A percentile compares a stretch with the other conserved stretches of the same genome.
Conservation (phyloP, 2,888 invertebrate species). For the Meteorus cinctellus region DNA sequence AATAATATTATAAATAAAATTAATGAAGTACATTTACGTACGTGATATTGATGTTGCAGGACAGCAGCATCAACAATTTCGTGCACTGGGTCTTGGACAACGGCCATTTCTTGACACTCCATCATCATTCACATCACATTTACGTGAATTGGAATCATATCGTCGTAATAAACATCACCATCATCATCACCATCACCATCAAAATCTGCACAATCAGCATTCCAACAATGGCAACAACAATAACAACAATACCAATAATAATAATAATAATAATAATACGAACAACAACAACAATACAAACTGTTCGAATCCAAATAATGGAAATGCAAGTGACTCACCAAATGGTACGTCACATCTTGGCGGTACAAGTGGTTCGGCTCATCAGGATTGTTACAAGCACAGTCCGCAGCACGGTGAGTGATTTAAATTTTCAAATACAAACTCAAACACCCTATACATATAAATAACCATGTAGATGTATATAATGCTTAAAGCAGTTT, state of each 20-base stretch:
- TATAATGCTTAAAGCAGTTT: constrained; percentile 34
- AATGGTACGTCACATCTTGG: constrained; percentile 67
- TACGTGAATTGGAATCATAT: constrained; percentile 82
- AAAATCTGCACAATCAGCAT: constrained; percentile 53
- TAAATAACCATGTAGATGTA: neutral
- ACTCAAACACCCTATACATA: neutral
- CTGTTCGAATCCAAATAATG: constrained; percentile 64
- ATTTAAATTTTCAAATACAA: constrained; percentile 14
- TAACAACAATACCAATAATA: constrained; percentile 42
- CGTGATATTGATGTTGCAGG: constrained; percentile 63
- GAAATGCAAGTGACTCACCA: constrained; percentile 63
- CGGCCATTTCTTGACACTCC: constrained; percentile 79
- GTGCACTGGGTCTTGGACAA: constrained; percentile 83
- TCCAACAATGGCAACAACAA: constrained; percentile 40
- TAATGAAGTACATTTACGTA: constrained; percentile 11
- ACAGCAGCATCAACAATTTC: constrained; percentile 79
- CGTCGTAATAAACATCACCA: constrained; percentile 81
- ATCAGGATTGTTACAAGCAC: constrained; percentile 71
- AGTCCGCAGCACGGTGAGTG: constrained; percentile 72
- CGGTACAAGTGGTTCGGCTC: constrained; percentile 61
- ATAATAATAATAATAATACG: constrained; percentile 45
- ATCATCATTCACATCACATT: constrained; percentile 78
- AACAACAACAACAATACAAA: constrained; percentile 57
- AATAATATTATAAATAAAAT: neutral
- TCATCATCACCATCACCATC: constrained; percentile 71